Evolutionary conservation across 64 coral and sea anemone species (phyloP).

Genomic region (Dendronephthya gigantea): DNA sequence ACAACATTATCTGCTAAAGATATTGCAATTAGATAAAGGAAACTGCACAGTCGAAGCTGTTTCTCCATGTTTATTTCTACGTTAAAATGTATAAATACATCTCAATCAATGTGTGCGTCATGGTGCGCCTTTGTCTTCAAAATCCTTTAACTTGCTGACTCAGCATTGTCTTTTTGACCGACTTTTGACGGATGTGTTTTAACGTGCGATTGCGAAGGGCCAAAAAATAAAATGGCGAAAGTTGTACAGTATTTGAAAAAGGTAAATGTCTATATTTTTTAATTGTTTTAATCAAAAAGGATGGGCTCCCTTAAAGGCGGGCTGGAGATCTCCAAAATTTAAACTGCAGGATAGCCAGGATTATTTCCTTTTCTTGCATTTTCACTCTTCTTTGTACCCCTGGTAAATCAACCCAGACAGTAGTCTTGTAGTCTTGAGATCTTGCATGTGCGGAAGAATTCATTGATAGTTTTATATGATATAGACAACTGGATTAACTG

Average conservation of each 20-base stretch:
- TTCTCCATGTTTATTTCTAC: neutral
- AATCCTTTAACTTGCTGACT: neutral
- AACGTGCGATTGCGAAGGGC: too few species aligned
- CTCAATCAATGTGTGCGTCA: neutral
- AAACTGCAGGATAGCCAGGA: too few species aligned
- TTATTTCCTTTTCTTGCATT: neutral
- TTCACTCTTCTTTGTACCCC: too few species aligned
- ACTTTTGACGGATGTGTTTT: neutral
- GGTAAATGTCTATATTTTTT: too few species aligned
- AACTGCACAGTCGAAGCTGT: neutral
- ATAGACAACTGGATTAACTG: constrained; percentile 77
- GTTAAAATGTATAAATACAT: neutral
- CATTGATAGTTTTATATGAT: too few species aligned
- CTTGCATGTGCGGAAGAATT: too few species aligned
- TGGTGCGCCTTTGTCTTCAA: too few species aligned
- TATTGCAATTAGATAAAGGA: neutral
- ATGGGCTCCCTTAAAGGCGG: too few species aligned
- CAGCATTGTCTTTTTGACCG: neutral
- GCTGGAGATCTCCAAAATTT: too few species aligned
- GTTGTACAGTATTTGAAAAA: constrained; percentile 12
- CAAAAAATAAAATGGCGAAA: neutral
- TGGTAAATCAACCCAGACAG: too few species aligned
- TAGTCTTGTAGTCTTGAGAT: too few species aligned
- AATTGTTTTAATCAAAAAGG: too few species aligned
- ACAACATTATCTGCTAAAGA: neutral